Evolutionary conservation across 2,888 invertebrate species (phyloP), one percentile per base, ranked within the genome.

Genomic region (Melinaea marsaeus): DNA sequence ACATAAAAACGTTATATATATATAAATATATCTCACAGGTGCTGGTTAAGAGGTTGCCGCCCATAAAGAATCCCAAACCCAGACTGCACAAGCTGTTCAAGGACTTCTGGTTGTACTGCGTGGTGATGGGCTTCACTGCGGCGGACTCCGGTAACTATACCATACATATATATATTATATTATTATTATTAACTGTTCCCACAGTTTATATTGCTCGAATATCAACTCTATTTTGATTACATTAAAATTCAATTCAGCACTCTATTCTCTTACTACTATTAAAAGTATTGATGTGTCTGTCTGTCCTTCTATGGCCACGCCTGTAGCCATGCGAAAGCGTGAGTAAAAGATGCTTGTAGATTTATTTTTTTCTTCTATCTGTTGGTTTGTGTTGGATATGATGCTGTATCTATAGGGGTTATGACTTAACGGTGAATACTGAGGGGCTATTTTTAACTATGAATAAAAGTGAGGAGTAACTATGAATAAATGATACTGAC

Each of bases 91-190:
- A 99, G 83, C 89, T 99, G n/a, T 99, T 99, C 85, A 94, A 98
- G 76, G 99, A 99, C 85, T 99, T 99, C 84, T 99, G 99, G 99
- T 92, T 99, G 55, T 99, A 99, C 82, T 99, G 98, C 82, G 98
- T 99, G 2, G 97, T 99, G 3, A 98, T 99, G 96, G 99, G 99
- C 9, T 99, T 99, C 84, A 97, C 98, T 0, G 95, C 95, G 0
- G 95, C 96, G 9, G 94, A 94, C 74, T 93, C 94, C 76, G 94
- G 94, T 93, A 82, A 72, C 65, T 78, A 78, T 65, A 22, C 22
- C 1, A 46, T 46, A 4, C 22, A 2, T 5, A 3, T 9, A 51
- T 11, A 32, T 32, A 51, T 32, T 32, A 32, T 32, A 11, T 11
- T 51, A 51, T 2, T 13, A 48, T 48, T 48, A 13, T 48, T 48